Evolutionary conservation across 2,797 vertebrate species (phyloP).

Genomic region (Saxicola maurus): DNA sequence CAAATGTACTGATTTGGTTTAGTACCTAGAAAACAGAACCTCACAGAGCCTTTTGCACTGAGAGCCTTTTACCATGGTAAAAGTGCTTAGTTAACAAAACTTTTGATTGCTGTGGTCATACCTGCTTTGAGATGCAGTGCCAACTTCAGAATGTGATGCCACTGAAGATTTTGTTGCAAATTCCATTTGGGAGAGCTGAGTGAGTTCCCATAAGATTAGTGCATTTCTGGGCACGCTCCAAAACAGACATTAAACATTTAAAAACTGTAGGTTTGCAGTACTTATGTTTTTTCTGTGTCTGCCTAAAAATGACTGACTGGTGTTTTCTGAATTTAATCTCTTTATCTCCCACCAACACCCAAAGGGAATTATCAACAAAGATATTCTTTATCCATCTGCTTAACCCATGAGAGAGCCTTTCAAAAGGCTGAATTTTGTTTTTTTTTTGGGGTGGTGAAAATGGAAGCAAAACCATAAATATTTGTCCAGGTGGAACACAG

Average conservation of each 20-base stretch:
- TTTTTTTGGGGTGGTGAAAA: not conserved
- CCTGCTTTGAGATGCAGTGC: not conserved
- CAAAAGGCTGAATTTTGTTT: not conserved
- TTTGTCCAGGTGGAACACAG: not conserved
- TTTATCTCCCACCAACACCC: not conserved
- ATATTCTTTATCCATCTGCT: not conserved
- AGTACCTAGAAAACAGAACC: not conserved
- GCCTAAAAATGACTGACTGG: not conserved
- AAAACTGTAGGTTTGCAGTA: not conserved
- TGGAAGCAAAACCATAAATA: not conserved
- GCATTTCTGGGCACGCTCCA: not conserved
- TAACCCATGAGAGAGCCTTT: not conserved
- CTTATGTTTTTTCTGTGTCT: not conserved
- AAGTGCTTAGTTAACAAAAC: not conserved
- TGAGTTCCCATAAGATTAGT: not conserved
- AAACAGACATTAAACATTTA: fast-evolving
- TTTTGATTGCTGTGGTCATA: not conserved
- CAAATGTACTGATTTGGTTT: not conserved
- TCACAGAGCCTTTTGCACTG: not conserved
- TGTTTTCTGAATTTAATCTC: not conserved
- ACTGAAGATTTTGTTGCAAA: not conserved
- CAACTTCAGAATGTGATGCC: not conserved
- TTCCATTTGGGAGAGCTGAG: not conserved
- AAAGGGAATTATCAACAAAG: not conserved
- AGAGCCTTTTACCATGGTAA: not conserved